phyloP scores from a whole-genome alignment of 1,140 invertebrate species.

The Brachionus calyciflorus region DNA sequence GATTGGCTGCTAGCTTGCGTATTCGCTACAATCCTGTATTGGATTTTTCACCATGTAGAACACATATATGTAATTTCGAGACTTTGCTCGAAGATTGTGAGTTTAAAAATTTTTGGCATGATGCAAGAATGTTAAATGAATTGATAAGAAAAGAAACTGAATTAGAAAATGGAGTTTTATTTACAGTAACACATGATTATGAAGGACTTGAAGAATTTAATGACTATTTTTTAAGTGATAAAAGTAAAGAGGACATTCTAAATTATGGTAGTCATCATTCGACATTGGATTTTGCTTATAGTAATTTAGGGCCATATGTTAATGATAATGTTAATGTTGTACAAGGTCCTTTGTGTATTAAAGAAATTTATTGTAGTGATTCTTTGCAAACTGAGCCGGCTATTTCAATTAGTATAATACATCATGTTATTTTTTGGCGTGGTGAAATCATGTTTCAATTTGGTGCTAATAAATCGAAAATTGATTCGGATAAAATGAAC shows the following conservation, averaged over 20 bases:
- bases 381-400: background rate
- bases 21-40: slow-evolving; percentile 21
- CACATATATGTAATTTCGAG: background rate
- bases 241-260: background rate
- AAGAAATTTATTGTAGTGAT: slow-evolving; percentile 30
- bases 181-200: background rate
- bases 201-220: background rate
- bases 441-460: slow-evolving; percentile 33
- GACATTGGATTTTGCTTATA: background rate
- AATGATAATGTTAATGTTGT: background rate
- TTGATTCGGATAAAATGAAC: background rate
- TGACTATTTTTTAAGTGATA: background rate
- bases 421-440: slow-evolving; percentile 34
- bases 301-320: slow-evolving; percentile 25
- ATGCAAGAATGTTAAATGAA: background rate
- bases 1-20: slow-evolving; percentile 20
- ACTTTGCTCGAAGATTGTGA: background rate
- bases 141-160: background rate
- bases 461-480: slow-evolving; percentile 27
- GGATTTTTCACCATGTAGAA: slow-evolving; percentile 10
- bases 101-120: slow-evolving; percentile 35
- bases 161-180: background rate
- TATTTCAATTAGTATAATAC: slow-evolving; percentile 11
- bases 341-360: background rate
- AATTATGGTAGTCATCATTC: background rate